A percentile compares a stretch with the other conserved stretches of the same genome.
These are phyloP conservation scores for Gnathonemus longibarbis DNA, from an alignment of 2,113 vertebrate genomes.

Conservation along the genomic window DNA sequence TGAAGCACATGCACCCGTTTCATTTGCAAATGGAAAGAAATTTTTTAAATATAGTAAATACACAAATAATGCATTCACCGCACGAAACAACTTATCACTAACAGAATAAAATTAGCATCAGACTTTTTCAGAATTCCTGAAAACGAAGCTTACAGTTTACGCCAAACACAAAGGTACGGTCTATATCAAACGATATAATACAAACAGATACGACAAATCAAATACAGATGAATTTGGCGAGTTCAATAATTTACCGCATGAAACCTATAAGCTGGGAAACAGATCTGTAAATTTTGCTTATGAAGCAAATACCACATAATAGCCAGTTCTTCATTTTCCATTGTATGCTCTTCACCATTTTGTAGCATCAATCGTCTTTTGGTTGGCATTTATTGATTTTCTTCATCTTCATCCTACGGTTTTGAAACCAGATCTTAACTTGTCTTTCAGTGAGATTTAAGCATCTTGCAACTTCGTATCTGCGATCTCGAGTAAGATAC, in stretches of 20 bases:
- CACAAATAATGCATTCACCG: background rate
- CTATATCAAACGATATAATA: constrained; percentile 71
- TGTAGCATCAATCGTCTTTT: constrained; percentile 74
- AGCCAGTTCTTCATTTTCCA: constrained; percentile 7
- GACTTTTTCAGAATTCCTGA: background rate
- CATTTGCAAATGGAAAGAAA: background rate
- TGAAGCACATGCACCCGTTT: constrained; percentile 9
- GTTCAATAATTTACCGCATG: background rate
- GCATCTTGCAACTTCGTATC: constrained; percentile 88
- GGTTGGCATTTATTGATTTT: constrained; percentile 94
- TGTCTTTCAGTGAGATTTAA: constrained; percentile 96
- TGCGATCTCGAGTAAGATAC: constrained; percentile 96
- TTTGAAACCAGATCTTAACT: constrained; percentile 99
- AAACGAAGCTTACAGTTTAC: background rate
- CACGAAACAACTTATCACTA: background rate
- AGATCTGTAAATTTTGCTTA: background rate
- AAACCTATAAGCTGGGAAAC: background rate
- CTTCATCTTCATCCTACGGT: constrained; percentile 99
- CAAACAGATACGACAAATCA: constrained; percentile 62
- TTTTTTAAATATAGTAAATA: background rate
- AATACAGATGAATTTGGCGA: constrained; percentile 72
- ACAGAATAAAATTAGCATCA: background rate
- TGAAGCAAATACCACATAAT: constrained; percentile 16
- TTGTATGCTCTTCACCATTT: background rate
- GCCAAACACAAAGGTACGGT: constrained; percentile 35